Base-by-base conservation (phyloP, 2,113 vertebrate genomes). In the Hippopotamus amphibius region DNA sequence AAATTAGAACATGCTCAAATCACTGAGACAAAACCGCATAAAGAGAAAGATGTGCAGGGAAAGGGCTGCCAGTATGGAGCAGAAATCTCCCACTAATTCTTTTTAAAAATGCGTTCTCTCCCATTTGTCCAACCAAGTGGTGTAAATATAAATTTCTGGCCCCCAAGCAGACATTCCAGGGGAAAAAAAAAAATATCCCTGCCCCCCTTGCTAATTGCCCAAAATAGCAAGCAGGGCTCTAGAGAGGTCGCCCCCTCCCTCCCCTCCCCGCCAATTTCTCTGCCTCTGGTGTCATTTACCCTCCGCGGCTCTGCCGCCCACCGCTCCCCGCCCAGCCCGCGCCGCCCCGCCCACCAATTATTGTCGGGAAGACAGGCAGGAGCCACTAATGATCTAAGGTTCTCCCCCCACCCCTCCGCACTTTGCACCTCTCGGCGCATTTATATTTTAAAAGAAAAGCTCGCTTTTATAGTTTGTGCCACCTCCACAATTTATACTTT, bases 1-100 rank as follows among this genome's bases (percentile, higher is more conserved):
- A 99, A 99, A 99, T 99, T 99, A 99, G 98, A 99, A 99, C 99
- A 98, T 98, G 98, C 98, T 98, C 98, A 98, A 98, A 98, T 99
- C 98, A 97, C 98, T 98, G 98, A 98, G 98, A 98, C 98, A 99
- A 98, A 98, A 98, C 98, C 97, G 96, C 98, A 98, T 96, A 95
- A 97, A 97, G 98, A 98, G 97, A 96, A 98, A 98, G 98, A 99
- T 97, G 98, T 97, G 98, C 97, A 96, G 97, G 91, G 92, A 95
- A 95, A 96, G 97, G 96, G 96, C 96, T 98, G 98, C 98, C 98
- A 33, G 87, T 80, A 88, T 96, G 97, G 96, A 98, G 97, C 97
- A 97, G 97, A 98, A 98, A 98, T 98, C 98, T 96, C 97, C 97
- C 97, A 93, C 97, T 86, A 98, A 97, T 97, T 98, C 97, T 98